phyloP scores from a whole-genome alignment of 2,888 invertebrate species.

The Pachymerium ferrugineum region DNA sequence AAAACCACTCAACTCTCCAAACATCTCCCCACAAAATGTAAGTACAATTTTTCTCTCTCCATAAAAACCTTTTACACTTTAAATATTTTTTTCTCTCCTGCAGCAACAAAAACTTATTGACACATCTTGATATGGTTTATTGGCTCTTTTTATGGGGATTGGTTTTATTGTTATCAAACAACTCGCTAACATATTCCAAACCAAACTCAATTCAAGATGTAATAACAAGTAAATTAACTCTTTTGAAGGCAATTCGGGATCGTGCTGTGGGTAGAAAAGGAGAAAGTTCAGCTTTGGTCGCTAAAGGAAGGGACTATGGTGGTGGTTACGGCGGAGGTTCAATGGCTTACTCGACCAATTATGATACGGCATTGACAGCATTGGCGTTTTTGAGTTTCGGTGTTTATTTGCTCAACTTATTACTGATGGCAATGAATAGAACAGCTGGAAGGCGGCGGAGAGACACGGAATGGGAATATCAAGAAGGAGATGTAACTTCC shows the following conservation, averaged over 20 bases:
- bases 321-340: background rate
- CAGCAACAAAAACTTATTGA: too few species aligned
- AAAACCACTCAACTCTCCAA: too few species aligned
- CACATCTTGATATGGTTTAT: too few species aligned
- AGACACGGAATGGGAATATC: background rate
- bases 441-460: background rate
- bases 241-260: background rate
- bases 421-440: slow-evolving; percentile 31
- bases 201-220: slow-evolving; percentile 25
- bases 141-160: background rate
- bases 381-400: slow-evolving; percentile 35
- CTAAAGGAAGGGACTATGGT: background rate
- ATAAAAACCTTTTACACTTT: too few species aligned
- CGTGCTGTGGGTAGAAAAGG: background rate
- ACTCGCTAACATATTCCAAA: background rate
- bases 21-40: too few species aligned
- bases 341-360: slow-evolving; percentile 29
- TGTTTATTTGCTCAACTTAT: slow-evolving; percentile 35
- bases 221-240: background rate
- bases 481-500: background rate
- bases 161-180: background rate
- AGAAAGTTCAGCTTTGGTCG: background rate
- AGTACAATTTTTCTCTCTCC: too few species aligned
- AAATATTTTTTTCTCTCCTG: too few species aligned
- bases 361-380: slow-evolving; percentile 35